These are phyloP conservation scores for Cephus cinctus DNA, from an alignment of 1,140 invertebrate genomes.

Conservation along the genomic window DNA sequence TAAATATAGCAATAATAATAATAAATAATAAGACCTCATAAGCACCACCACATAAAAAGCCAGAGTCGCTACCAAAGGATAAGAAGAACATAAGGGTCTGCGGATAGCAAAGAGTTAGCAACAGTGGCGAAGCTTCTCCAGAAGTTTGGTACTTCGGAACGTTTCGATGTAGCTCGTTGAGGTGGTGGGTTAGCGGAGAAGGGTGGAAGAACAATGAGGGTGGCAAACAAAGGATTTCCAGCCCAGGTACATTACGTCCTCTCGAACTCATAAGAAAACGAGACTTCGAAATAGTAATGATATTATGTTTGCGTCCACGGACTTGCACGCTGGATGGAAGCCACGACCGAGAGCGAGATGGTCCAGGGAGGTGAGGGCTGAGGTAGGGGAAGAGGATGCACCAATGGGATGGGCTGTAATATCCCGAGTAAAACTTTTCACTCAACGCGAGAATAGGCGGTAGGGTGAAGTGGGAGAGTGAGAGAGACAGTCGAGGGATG, in stretches of 20 bases:
- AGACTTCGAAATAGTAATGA: conserved; percentile 53
- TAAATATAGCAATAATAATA: too few relatives aligned
- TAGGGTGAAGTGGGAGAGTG: not conserved
- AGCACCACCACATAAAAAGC: too few relatives aligned
- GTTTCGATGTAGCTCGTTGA: too few relatives aligned
- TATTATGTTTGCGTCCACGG: conserved; percentile 43
- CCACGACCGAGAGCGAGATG: not conserved
- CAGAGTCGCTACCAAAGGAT: too few relatives aligned
- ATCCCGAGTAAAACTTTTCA: conserved; percentile 56
- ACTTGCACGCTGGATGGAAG: conserved; percentile 3
- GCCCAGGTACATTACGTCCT: conserved; percentile 43
- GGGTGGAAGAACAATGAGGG: conserved; percentile 44
- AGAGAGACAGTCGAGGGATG: conserved; percentile 11
- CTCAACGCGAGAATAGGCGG: conserved; percentile 48
- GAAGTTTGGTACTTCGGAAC: too few relatives aligned
- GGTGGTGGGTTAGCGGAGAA: too few relatives aligned
- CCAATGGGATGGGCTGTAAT: conserved; percentile 45
- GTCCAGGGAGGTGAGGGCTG: conserved; percentile 3
- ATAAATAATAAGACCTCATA: too few relatives aligned
- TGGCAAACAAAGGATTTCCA: conserved; percentile 45
- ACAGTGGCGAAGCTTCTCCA: too few relatives aligned
- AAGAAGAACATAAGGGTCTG: too few relatives aligned
- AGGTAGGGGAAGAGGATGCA: conserved; percentile 2
- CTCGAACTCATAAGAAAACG: conserved; percentile 52
- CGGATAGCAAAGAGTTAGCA: too few relatives aligned